Evolutionary conservation across 1,140 invertebrate genomes (phyloP).

Genomic region (Drosophila varians): DNA sequence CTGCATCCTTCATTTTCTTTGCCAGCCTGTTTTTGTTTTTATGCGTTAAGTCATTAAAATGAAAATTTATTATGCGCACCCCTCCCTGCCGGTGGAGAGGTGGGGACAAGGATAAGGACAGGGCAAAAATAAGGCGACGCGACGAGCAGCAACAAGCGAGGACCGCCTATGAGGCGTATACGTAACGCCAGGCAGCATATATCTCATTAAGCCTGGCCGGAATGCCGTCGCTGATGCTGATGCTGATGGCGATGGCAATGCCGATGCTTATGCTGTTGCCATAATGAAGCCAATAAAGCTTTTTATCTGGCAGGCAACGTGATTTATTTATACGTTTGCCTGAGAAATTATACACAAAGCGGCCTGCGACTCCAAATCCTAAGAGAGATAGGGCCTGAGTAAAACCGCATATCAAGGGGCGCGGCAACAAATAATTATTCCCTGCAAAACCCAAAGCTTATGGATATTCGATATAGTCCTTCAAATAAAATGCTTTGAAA

Average conservation of each 20-base stretch:
- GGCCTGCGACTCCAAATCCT: conserved; percentile 62
- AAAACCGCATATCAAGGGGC: conserved; percentile 13
- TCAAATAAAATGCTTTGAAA: background rate
- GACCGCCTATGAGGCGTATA: conserved; percentile 61
- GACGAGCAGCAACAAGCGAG: conserved; percentile 25
- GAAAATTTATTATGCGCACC: conserved; percentile 78
- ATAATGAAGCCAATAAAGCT: conserved; percentile 80
- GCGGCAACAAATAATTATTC: background rate
- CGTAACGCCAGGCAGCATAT: conserved; percentile 33
- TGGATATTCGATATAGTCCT: background rate
- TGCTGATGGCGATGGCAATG: background rate
- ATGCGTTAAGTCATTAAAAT: conserved; percentile 81
- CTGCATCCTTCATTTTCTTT: conserved; percentile 36
- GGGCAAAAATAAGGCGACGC: background rate
- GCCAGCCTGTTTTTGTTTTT: conserved; percentile 62
- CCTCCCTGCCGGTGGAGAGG: background rate
- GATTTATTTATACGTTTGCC: conserved; percentile 68
- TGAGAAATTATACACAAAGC: conserved; percentile 59
- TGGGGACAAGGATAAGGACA: no score
- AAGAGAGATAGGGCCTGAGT: background rate
- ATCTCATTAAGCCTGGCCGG: conserved; percentile 66
- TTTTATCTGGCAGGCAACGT: conserved; percentile 74
- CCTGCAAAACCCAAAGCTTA: background rate
- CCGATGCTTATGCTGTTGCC: conserved; percentile 22
- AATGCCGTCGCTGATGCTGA: conserved; percentile 16